Percentiles rank a stretch among this genome's conserved stretches.
Evolutionary conservation across 2,888 invertebrate species (phyloP).

Genomic region (Cynaeus angustus): DNA sequence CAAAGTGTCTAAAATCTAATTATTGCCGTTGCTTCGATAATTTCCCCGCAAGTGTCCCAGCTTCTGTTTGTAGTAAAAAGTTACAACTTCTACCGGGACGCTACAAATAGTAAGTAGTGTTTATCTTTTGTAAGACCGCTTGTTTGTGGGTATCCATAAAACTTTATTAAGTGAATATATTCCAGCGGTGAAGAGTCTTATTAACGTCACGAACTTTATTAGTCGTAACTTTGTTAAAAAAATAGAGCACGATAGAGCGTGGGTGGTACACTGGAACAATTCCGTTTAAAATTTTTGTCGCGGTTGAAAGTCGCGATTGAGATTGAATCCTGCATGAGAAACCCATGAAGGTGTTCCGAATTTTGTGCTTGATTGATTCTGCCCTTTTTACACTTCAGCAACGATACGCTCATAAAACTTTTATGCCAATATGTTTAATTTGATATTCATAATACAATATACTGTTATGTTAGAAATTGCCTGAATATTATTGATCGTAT

Average conservation of each 20-base stretch:
- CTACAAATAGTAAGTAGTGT: constrained; percentile 1
- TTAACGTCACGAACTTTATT: constrained; percentile 5
- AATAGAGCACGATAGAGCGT: constrained; percentile 2
- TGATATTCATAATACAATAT: constrained; percentile 30
- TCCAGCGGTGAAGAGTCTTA: constrained; percentile 3
- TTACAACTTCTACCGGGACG: neutral
- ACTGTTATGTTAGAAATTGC: constrained; percentile 31
- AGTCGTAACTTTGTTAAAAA: neutral
- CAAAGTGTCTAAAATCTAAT: too few species aligned
- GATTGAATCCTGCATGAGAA: too few species aligned
- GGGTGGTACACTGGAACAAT: too few species aligned
- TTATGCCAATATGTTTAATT: constrained; percentile 32
- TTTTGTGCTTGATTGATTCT: constrained; percentile 3
- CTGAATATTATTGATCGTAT: constrained; percentile 25
- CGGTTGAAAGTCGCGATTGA: too few species aligned
- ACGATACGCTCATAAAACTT: constrained; percentile 9
- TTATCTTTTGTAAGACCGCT: constrained; percentile 13
- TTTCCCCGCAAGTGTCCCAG: too few species aligned
- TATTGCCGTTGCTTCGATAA: too few species aligned
- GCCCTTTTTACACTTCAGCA: neutral
- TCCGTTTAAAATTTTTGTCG: neutral
- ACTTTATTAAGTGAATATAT: constrained; percentile 9
- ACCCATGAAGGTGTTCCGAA: neutral
- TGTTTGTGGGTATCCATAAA: constrained; percentile 17
- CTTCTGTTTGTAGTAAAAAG: neutral